Evolutionary conservation across 2,113 vertebrate species (phyloP).

Genomic region (Alethe diademata): DNA sequence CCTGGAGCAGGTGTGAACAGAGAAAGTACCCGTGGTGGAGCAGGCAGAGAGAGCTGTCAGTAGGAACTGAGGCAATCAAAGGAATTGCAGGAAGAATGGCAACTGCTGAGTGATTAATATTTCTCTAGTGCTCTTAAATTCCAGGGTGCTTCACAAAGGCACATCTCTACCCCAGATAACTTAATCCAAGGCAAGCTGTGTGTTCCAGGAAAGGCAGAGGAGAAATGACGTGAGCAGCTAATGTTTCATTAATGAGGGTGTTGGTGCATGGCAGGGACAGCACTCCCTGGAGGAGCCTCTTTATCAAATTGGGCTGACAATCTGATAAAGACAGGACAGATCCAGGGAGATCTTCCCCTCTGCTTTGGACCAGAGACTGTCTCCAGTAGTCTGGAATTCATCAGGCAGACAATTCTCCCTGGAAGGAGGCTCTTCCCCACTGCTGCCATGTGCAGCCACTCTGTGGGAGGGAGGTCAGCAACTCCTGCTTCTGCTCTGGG

Average conservation of each 20-base stretch:
- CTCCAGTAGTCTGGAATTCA: neutral
- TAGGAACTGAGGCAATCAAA: neutral
- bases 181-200: neutral
- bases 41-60: neutral
- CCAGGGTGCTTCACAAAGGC: neutral
- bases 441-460: neutral
- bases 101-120: constrained; percentile 10
- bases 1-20: neutral
- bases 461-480: neutral
- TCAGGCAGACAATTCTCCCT: neutral
- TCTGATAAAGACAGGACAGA: neutral
- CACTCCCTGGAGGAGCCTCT: neutral
- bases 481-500: neutral
- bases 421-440: neutral
- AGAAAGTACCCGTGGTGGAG: neutral
- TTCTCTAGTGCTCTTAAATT: neutral
- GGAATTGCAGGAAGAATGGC: neutral
- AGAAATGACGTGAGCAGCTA: neutral
- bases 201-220: neutral
- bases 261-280: neutral
- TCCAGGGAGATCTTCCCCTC: neutral
- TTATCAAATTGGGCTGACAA: neutral
- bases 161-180: neutral
- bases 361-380: neutral
- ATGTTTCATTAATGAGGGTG: neutral